phyloP scores from a whole-genome alignment of 2,888 invertebrate species.

The Yponomeuta malinellus region DNA sequence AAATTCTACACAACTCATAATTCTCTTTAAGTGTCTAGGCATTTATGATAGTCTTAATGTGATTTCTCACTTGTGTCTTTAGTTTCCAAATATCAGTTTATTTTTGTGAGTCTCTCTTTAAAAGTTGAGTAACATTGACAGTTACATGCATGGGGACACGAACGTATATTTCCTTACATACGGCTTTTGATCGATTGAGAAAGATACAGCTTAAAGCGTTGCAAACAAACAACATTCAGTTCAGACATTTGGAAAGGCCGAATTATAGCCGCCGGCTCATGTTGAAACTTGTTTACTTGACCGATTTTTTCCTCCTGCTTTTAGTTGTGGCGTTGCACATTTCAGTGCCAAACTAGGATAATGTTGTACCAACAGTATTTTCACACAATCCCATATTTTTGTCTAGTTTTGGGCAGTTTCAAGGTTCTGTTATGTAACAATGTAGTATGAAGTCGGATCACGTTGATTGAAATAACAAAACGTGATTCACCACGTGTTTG shows the following conservation, averaged over 20 bases:
- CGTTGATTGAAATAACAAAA: background rate
- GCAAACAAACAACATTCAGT: slow-evolving; percentile 7
- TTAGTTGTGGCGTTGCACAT: background rate
- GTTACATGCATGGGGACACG: background rate
- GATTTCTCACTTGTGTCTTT: too few species aligned
- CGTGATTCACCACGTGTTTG: background rate
- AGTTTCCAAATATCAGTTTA: too few species aligned
- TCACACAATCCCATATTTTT: background rate
- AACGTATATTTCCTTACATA: background rate
- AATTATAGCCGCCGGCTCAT: slow-evolving; percentile 5
- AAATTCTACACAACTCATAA: too few species aligned
- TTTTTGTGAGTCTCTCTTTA: background rate
- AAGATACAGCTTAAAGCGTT: background rate
- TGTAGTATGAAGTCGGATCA: background rate
- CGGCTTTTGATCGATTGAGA: background rate
- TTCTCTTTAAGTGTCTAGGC: too few species aligned
- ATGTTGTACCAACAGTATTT: background rate
- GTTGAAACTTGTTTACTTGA: slow-evolving; percentile 5
- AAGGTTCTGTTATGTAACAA: background rate
- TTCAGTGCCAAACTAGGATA: background rate
- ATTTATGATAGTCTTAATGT: too few species aligned
- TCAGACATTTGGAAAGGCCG: slow-evolving; percentile 9
- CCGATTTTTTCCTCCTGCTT: background rate
- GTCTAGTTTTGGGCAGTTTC: background rate
- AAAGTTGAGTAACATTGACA: background rate